Conservation (phyloP, 2,888 invertebrate species). For the Priapulus caudatus region DNA sequence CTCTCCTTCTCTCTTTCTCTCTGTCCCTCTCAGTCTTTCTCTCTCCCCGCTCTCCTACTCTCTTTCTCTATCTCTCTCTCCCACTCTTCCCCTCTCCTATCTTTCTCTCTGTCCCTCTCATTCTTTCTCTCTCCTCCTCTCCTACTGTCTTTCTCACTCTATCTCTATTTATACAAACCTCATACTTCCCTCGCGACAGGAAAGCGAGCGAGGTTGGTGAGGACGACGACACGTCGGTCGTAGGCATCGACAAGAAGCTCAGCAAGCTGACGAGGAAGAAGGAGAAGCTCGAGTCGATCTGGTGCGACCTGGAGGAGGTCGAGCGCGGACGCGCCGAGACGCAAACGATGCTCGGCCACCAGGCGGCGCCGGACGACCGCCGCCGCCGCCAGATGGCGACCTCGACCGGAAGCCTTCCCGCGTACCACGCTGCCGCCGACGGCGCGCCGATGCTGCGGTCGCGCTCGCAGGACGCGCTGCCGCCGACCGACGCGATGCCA, state of each 20-base stretch:
- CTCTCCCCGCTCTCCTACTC: too few species aligned
- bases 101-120: too few species aligned
- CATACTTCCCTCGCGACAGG: too few species aligned
- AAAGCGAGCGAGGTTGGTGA: too few species aligned
- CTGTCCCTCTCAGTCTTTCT: too few species aligned
- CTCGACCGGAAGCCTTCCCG: not conserved
- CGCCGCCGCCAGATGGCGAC: not conserved
- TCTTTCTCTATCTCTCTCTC: too few species aligned
- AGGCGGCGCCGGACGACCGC: not conserved
- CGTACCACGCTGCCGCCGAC: not conserved
- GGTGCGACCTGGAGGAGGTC: not conserved
- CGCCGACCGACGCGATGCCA: not conserved
- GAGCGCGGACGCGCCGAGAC: not conserved
- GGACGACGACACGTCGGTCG: not conserved
- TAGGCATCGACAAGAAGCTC: not conserved
- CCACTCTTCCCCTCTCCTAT: too few species aligned
- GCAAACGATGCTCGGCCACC: not conserved
- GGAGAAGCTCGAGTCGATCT: not conserved
- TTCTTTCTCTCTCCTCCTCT: too few species aligned
- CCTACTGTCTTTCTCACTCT: too few species aligned
- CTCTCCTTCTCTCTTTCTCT: too few species aligned
- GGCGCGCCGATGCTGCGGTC: not conserved
- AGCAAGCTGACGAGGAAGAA: slow-evolving; percentile 1
- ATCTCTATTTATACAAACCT: too few species aligned
- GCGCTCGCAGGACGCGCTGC: not conserved